Conservation (phyloP, 2,113 vertebrate species). For the pig (Sus scrofa) region DNA sequence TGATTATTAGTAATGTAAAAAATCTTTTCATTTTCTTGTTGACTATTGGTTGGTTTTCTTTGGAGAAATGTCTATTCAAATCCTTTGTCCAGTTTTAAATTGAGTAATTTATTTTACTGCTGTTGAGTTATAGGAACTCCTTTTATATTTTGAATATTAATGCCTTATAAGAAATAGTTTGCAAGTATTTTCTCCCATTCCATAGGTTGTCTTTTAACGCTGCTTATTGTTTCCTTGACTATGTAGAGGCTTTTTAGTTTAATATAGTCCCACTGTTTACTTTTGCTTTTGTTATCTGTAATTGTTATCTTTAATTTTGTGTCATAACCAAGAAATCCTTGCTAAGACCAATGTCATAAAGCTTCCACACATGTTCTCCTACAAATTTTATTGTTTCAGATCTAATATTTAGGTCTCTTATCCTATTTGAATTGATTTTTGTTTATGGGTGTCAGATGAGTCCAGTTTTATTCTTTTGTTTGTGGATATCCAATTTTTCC, state of each 20-base stretch:
- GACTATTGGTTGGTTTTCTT: neutral
- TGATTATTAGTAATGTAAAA: no score
- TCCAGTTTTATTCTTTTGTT: neutral
- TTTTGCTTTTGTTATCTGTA: conserved; percentile 27
- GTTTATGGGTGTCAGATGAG: neutral
- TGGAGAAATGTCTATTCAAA: neutral
- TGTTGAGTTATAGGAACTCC: neutral
- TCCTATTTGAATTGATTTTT: neutral
- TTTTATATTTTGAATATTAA: conserved; percentile 15
- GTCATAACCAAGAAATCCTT: neutral
- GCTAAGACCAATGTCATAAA: neutral
- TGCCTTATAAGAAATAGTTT: neutral
- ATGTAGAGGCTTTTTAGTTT: neutral
- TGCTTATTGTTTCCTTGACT: neutral
- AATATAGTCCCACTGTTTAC: neutral
- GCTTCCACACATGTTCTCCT: neutral
- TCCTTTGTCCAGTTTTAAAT: neutral
- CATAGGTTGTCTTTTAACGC: neutral
- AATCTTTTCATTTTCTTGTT: neutral
- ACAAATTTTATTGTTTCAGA: neutral
- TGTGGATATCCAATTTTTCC: neutral
- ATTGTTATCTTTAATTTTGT: neutral
- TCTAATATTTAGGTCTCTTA: neutral
- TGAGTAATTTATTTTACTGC: neutral
- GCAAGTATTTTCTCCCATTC: neutral